A percentile compares a stretch with the other conserved stretches of the same genome.
Evolutionary conservation across 2,113 vertebrate genomes (phyloP).

Genomic region (Phylloscopus trochiloides): DNA sequence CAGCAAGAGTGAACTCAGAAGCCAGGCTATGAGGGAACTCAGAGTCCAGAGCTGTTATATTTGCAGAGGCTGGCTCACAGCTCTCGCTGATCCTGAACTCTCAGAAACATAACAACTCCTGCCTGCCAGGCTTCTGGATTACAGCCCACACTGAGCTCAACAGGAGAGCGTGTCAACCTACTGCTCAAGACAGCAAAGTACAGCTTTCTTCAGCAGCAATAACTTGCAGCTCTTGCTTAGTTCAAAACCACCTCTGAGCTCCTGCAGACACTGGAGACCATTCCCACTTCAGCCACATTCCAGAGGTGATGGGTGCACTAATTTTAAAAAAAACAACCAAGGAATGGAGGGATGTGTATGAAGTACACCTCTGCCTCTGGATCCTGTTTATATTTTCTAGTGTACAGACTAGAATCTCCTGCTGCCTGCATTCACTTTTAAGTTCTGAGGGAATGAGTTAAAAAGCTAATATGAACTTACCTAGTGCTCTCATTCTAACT

Average conservation of each 20-base stretch:
- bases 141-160: background rate
- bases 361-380: background rate
- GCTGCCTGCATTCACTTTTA: background rate
- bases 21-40: background rate
- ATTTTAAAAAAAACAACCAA: background rate
- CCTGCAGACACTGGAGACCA: background rate
- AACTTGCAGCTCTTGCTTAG: background rate
- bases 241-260: background rate
- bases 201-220: background rate
- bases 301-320: background rate
- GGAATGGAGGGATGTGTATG: background rate
- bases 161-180: background rate
- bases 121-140: background rate
- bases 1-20: background rate
- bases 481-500: background rate
- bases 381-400: background rate
- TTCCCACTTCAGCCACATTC: background rate
- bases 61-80: background rate
- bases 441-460: background rate
- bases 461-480: background rate
- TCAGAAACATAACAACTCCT: background rate
- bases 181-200: constrained; percentile 1
- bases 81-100: background rate
- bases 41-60: background rate
- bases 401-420: background rate